Base-by-base conservation (phyloP, 2,888 invertebrate genomes). In the Drosophila sordidula region DNA sequence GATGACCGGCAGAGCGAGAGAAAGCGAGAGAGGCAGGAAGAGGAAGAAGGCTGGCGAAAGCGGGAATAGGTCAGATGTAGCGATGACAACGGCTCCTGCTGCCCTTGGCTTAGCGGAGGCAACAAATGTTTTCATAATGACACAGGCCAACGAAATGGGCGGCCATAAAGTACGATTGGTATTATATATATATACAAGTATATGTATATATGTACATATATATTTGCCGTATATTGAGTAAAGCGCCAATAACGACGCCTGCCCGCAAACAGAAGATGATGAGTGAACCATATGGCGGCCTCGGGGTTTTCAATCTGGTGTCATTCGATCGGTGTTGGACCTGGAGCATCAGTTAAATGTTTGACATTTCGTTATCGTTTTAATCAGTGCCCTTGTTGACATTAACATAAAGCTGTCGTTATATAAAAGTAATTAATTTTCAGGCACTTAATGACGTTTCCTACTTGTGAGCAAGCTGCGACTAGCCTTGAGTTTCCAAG, bases 401-500 rank as follows among this genome's bases (percentile, higher is more conserved):
- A 78, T 78, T 64, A 74, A 71, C 71, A 67, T 71, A 58, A 68
- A 63, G 57, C 58, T 68, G 59, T 72, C 78, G 72, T 78, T 78
- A 78, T 75, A 41, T 58, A 61, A 75, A 58, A 64, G 72, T 75
- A 78, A 78, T 78, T 78, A 75, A 72, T 75, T 77, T 63, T 65
- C 57, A 39, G 47, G 12, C 55, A 45, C 51, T 73, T 72, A 22
- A 66, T 67, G 46, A 11, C 26, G 42, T 52, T 62, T 29, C 14
- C 54, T 32, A 41, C 25, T 34, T 61, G 62, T 50, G 42, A 45
- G 50, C 64, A 36, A 41, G 36, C 34, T 54, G 34, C 34, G 34
- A 34, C 22, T 34, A 39, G 38, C 52, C n/a, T 47, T 38, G 63
- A 57, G 51, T 63, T 41, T 42, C 25, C 22, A 6, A 8, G 29